Percentiles rank a stretch among this genome's conserved stretches.
Conservation (phyloP, 2,797 vertebrate species). For the Argentina silus region DNA sequence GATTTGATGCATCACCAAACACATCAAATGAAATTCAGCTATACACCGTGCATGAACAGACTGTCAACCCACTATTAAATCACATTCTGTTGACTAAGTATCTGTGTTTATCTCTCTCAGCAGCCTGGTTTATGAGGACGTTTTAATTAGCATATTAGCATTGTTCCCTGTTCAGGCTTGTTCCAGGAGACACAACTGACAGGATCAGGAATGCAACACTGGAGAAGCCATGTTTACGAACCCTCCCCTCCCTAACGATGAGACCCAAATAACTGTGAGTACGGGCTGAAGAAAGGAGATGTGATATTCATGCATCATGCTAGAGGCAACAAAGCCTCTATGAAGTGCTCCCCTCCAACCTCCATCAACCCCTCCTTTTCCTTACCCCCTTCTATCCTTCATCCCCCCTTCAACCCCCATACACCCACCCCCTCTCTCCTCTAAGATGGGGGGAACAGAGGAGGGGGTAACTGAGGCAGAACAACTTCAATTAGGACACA, state of each 20-base stretch:
- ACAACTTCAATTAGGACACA: constrained; percentile 82
- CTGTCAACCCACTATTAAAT: neutral
- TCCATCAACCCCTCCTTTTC: constrained; percentile 38
- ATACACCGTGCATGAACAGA: neutral
- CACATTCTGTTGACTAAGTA: neutral
- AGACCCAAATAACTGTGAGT: constrained; percentile 16
- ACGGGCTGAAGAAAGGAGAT: constrained; percentile 6
- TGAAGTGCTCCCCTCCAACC: constrained; percentile 32
- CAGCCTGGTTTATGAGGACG: neutral
- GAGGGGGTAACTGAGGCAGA: constrained; percentile 57
- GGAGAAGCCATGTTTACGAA: constrained; percentile 19
- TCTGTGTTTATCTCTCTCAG: neutral
- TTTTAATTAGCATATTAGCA: constrained; percentile 31
- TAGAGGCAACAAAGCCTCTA: constrained; percentile 62
- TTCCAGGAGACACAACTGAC: constrained; percentile 5
- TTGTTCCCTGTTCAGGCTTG: constrained; percentile 3
- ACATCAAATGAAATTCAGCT: neutral
- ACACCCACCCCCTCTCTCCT: constrained; percentile 23
- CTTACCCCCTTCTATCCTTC: constrained; percentile 32
- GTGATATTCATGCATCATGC: constrained; percentile 46
- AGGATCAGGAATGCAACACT: constrained; percentile 18
- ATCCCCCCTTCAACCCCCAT: constrained; percentile 42
- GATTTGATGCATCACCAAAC: neutral
- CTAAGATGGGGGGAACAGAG: constrained; percentile 32
- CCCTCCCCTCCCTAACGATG: constrained; percentile 14